Conservation (phyloP, 2,113 vertebrate genomes). For the Naja naja region DNA sequence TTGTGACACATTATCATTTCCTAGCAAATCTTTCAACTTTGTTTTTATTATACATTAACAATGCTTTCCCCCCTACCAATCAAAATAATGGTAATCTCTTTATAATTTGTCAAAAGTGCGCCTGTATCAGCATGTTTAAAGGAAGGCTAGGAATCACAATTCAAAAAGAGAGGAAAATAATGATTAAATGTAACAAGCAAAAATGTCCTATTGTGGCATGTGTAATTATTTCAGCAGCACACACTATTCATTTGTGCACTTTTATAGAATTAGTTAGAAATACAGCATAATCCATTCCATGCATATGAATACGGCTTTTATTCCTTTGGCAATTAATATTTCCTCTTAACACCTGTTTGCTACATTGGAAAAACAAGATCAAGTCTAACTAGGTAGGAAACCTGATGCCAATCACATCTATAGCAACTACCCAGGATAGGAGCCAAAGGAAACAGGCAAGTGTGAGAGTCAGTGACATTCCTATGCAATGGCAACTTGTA, state of each 20-base stretch:
- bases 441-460: neutral
- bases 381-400: neutral
- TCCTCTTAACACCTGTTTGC: neutral
- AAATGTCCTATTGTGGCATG: neutral
- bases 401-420: neutral
- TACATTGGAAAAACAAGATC: neutral
- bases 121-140: slow-evolving; percentile 34
- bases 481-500: neutral
- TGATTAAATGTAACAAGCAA: slow-evolving; percentile 31
- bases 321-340: neutral
- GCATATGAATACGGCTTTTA: neutral
- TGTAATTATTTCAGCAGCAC: slow-evolving; percentile 1
- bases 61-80: neutral
- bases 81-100: slow-evolving; percentile 41
- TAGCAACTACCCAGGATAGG: neutral
- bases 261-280: slow-evolving; percentile 13
- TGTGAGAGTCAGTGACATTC: neutral
- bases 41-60: slow-evolving; percentile 32
- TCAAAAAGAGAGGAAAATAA: slow-evolving; percentile 28
- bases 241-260: slow-evolving; percentile 3
- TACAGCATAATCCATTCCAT: neutral
- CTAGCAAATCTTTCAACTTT: slow-evolving; percentile 16
- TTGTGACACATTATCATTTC: slow-evolving; percentile 34
- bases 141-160: neutral
- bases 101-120: slow-evolving; percentile 36